phyloP scores from a whole-genome alignment of 1,140 invertebrate species.

The Anthonomus grandis region DNA sequence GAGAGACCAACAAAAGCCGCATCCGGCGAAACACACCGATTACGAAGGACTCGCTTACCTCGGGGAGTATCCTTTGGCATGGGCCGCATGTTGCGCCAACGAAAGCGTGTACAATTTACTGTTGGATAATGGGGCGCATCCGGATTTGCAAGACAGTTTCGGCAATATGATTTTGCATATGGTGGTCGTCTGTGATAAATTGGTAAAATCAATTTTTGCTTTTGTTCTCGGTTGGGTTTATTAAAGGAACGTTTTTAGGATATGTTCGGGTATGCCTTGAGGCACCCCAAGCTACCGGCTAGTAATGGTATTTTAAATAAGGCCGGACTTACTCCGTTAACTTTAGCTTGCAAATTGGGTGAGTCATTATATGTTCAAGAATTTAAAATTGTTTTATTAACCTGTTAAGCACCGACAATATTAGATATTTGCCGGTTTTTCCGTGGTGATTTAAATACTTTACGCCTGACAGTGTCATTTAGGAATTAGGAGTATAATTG shows the following conservation, averaged over 20 bases:
- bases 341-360: constrained; percentile 87
- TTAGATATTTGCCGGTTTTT: too few species aligned
- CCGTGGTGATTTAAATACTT: too few species aligned
- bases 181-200: constrained; percentile 95
- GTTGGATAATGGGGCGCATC: constrained; percentile 86
- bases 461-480: too few species aligned
- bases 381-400: not conserved
- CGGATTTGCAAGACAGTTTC: constrained; percentile 86
- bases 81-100: constrained; percentile 95
- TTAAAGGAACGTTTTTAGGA: too few species aligned
- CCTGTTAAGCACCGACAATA: too few species aligned
- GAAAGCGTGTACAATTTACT: constrained; percentile 97
- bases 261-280: constrained; percentile 96
- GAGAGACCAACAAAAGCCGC: constrained; percentile 78
- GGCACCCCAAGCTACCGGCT: constrained; percentile 89
- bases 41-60: constrained; percentile 95
- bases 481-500: too few species aligned
- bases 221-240: too few species aligned
- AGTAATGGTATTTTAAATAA: constrained; percentile 84
- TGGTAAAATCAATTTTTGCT: constrained; percentile 67
- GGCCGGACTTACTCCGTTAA: constrained; percentile 91
- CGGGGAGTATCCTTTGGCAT: constrained; percentile 93
- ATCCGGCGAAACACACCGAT: constrained; percentile 76
- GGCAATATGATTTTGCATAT: constrained; percentile 98
- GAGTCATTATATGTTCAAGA: constrained; percentile 5